Evolutionary conservation across 2,797 vertebrate genomes (phyloP), one percentile per base, ranked within the genome.

Genomic region (Diplodus sargus): DNA sequence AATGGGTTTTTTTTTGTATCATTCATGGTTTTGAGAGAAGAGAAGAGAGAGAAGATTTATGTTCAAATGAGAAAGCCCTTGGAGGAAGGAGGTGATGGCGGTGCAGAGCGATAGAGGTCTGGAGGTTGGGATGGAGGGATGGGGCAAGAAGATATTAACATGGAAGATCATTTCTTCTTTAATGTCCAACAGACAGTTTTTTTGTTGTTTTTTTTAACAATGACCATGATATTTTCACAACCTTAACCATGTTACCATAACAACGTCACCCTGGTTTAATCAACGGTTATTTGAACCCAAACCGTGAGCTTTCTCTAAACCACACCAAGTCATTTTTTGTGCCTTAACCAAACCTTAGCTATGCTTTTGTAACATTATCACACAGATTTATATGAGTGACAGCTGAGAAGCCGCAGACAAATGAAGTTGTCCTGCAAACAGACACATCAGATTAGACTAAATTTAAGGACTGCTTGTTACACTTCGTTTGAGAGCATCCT

Each of bases 21-120:
- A 14, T 56, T 47, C 25, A 47, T 30, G 30, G 7, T 34, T 16
- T 47, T 3, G 20, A 28, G 28, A n/a, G n/a, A n/a, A n/a, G n/a
- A n/a, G n/a, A 13, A 56, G 12, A 14, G 17, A 23, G 23, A 20
- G 17, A 30, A 1, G 12, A 30, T 14, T 69, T 42, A 43, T 18
- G 54, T 60, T 74, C 9, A 58, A 77, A 70, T 64, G 60, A 57
- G 28, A n/a, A 22, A 51, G 23, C 22, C 54, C n/a, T n/a, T n/a
- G n/a, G n/a, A 4, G 52, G 56, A 68, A 49, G 53, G 30, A 47
- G 17, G 23, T 20, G 23, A 57, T 0, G 8, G 10, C 18, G 16
- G 34, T 51, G 15, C 17, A 22, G 9, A 52, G 48, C 1, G 14
- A 17, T 4, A n/a, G 49, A 34, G 23, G 42, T 47, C 57, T 5